Base-by-base conservation (phyloP, 2,888 invertebrate species). In the Tortricodes alternella region DNA sequence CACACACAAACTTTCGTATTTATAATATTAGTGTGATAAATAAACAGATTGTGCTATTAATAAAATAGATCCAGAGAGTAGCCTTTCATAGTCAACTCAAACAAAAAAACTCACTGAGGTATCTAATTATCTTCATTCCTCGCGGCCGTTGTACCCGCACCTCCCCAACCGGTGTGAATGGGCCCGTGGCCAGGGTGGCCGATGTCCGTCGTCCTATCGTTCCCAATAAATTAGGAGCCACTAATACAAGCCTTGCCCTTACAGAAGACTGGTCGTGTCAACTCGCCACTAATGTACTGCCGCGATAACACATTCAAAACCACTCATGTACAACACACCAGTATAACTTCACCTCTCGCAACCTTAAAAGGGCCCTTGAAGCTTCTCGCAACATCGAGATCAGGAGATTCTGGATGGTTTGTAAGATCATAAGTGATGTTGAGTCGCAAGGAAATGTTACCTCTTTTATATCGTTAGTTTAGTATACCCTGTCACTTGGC, bases 241-340 rank as follows among this genome's bases (percentile, higher is more conserved):
- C 87, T 90, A 89, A 89, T 85, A 89, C 88, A 88, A 85, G 83
- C 80, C 76, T 75, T 81, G 81, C 78, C 83, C 80, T 85, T 81
- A 89, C 89, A 89, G 89, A 85, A 88, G 88, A 89, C 89, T 87
- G 84, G 83, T 72, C 80, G 79, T 84, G 89, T 88, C 89, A 87
- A 82, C 78, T 78, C 78, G 73, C 78, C 80, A 84, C 88, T 89
- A 89, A 89, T 89, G 88, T 88, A 89, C 84, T 78, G 79, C 81
- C 67, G 66, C 75, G 89, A 89, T 89, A 89, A 87, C 84, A 81
- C 80, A 73, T 84, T 86, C 87, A 87, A 87, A 80, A 84, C 73
- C 83, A 82, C 84, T 77, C 79, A 84, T 83, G 82, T 82, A 73
- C 67, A 61, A 37, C 48, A 51, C 62, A 64, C 81, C 76, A 78